These are phyloP conservation scores for Eurystomus glaucurus DNA, from an alignment of 2,797 vertebrate genomes.

Conservation along the genomic window DNA sequence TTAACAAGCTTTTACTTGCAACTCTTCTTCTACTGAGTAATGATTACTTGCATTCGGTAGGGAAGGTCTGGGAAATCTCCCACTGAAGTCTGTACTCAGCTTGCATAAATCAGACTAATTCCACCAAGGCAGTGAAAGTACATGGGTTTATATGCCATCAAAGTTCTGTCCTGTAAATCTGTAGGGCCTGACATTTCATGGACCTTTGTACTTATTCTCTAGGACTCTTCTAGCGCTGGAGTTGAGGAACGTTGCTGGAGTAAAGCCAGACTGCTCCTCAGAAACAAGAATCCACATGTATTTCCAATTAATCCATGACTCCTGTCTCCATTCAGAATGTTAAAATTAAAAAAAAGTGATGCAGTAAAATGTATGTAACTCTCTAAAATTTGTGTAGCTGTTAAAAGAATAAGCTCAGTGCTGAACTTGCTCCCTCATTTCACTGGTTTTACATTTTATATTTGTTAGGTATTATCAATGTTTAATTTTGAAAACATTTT, in stretches of 20 bases:
- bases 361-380: background rate
- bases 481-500: background rate
- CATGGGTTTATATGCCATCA: background rate
- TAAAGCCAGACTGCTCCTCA: background rate
- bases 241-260: background rate
- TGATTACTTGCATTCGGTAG: background rate
- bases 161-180: background rate
- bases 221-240: background rate
- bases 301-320: background rate
- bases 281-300: background rate
- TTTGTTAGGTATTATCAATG: background rate
- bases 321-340: background rate
- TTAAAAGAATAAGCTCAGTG: background rate
- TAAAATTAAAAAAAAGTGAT: background rate
- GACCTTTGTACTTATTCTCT: background rate
- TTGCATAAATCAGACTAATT: background rate
- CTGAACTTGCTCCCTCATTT: background rate
- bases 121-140: background rate
- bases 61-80: background rate
- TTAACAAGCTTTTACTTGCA: background rate
- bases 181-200: background rate
- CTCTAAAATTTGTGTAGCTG: background rate
- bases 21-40: background rate
- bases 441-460: background rate
- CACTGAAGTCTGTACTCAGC: background rate